These are phyloP conservation scores for Xyliphius kryptos DNA, from an alignment of 2,113 vertebrate genomes.

Conservation along the genomic window DNA sequence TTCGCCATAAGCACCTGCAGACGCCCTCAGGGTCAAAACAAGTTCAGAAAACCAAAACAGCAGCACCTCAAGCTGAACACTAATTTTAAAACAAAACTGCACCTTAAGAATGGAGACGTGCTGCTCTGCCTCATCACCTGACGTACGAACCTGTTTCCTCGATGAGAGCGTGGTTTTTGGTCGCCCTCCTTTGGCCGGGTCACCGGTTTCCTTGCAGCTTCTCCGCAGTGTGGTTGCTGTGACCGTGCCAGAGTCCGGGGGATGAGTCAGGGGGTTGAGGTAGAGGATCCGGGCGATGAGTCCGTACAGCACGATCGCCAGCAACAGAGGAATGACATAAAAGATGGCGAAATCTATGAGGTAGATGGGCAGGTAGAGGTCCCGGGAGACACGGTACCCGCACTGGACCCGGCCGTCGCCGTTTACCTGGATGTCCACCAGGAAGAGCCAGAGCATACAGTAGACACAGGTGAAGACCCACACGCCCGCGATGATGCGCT, in stretches of 20 bases:
- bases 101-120: too few species aligned
- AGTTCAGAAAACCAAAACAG: too few species aligned
- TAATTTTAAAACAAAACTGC: too few species aligned
- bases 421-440: conserved; percentile 69
- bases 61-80: too few species aligned
- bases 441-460: conserved; percentile 76
- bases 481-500: conserved; percentile 61
- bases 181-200: conserved; percentile 34
- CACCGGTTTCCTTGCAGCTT: conserved; percentile 48
- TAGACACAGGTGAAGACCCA: conserved; percentile 70
- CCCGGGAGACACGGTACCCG: conserved; percentile 69
- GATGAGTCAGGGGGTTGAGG: conserved; percentile 51
- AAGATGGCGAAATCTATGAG: conserved; percentile 75
- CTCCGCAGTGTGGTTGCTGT: conserved; percentile 45
- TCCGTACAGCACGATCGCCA: conserved; percentile 66
- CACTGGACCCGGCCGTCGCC: conserved; percentile 60
- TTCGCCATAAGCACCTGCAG: too few species aligned
- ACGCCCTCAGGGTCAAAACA: too few species aligned
- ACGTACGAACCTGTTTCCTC: conserved; percentile 68
- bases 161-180: conserved; percentile 59
- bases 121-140: neutral
- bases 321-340: conserved; percentile 66
- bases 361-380: conserved; percentile 77
- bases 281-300: conserved; percentile 70
- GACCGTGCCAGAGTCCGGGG: conserved; percentile 42